Base-by-base conservation (phyloP, 2,797 vertebrate genomes). In the Pseudochirops cupreus region DNA sequence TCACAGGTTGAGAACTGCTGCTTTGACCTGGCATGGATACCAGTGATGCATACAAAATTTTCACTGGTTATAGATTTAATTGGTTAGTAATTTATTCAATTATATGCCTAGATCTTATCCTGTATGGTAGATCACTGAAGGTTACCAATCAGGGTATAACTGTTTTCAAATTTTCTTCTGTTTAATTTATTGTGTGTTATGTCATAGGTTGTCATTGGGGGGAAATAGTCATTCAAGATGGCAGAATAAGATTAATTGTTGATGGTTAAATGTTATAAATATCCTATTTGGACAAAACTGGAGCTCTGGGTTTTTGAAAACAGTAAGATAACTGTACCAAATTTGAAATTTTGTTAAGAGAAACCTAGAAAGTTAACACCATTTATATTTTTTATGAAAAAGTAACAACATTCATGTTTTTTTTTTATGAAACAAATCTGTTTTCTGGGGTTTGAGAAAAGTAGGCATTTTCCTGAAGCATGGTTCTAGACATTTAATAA, bases 101-200 rank as follows among this genome's bases (percentile, higher is more conserved):
- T 82, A 6, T 46, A 96, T 97, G 94, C 94, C 90, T 39, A 95
- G 53, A 59, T 90, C 18, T 46, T 74, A 82, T 92, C 95, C 21
- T 94, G 62, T 52, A 24, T 91, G 93, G 95, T 95, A 92, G n/a
- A 46, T 46, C 18, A 93, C 56, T 28, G 93, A 93, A 14, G 33
- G 56, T 91, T 96, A 94, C 87, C 95, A 53, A 59, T 93, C 93
- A 28, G 5, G 0, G 74, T 96, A 96, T 56, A 6, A 91, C n/a
- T 93, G n/a, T 89, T 96, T 95, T 59, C 67, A 92, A 18, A 46
- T 92, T 82, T 54, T 91, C 90, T 95, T 96, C 94, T 33, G 91
- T 95, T 92, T 97, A 96, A 82, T 52, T 91, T 74, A 26, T 92
- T 92, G 57, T 0, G 21, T 57, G 92, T 33, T 39, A 94, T 59